Conservation (phyloP, 2,888 invertebrate species). For the Leptinotarsa tumamoca region DNA sequence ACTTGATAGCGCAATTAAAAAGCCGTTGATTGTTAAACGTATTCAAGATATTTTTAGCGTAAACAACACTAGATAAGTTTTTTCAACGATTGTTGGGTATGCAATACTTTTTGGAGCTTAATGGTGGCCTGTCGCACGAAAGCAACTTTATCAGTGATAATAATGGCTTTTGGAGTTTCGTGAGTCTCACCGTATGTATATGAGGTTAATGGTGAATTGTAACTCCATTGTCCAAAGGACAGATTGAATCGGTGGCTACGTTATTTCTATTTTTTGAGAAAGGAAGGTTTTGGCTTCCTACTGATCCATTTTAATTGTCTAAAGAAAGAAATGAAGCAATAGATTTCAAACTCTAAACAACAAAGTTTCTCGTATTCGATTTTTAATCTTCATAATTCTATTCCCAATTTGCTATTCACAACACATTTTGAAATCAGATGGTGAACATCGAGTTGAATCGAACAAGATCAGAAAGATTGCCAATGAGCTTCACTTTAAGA, state of each 20-base stretch:
- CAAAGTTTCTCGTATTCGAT: no score
- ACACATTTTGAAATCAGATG: no score
- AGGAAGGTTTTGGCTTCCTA: no score
- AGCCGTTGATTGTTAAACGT: neutral
- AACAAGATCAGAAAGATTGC: no score
- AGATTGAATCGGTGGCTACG: neutral
- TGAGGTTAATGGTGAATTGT: neutral
- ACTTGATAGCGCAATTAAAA: neutral
- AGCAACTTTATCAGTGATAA: slow-evolving; percentile 10
- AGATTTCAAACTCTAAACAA: no score
- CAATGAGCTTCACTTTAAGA: no score
- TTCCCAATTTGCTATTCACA: no score
- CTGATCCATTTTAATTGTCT: no score
- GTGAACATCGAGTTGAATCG: no score
- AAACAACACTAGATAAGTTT: neutral
- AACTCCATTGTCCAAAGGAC: neutral
- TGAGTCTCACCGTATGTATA: neutral
- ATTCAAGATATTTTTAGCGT: slow-evolving; percentile 3
- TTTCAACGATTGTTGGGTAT: neutral
- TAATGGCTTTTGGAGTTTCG: neutral
- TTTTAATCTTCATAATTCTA: no score
- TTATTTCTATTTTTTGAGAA: no score
- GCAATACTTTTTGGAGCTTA: neutral
- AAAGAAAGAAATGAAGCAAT: no score
- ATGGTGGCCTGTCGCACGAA: slow-evolving; percentile 5